Evolutionary conservation across 2,888 invertebrate species (phyloP), one percentile per base, ranked within the genome.

Genomic region (Mesorhabditis spiculigera): DNA sequence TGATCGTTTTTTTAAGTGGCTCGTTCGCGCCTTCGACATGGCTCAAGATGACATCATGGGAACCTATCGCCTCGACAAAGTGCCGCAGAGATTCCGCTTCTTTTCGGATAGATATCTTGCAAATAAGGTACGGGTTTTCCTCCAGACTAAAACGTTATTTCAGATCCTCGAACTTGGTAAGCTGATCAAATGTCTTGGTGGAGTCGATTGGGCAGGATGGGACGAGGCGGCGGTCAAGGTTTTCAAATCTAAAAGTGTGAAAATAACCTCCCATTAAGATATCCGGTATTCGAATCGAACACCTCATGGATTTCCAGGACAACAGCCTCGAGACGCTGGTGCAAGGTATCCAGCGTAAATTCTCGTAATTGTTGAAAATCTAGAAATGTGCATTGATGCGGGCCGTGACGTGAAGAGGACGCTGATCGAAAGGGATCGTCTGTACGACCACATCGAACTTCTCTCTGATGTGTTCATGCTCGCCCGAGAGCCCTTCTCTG

Each of bases 181-280:
- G 8, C n/a, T 50, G 58, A 50, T 50, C n/a, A n/a, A n/a, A n/a
- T 50, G 58, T n/a, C 58, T 50, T n/a, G 58, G 58, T 50, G 58
- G 58, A 10, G 58, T n/a, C 8, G 58, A 50, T 13, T 50, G 58
- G 58, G 58, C 8, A 10, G 58, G 58, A 13, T 50, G 58, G 58
- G 58, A 50, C n/a, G 58, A 50, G 8, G 58, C n/a, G n/a, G 10
- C 8, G 1, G 58, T n/a, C 8, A 50, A 50, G 58, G 58, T 50
- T 50, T 50, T 50, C 58, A 50, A n/a, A 50, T 10, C n/a, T 50
- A 3, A 28, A 28, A 28, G 28, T 28, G 28, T 28, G 28, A 28
- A 28, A 28, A 28, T 28, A 28, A 28, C 28, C 28, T 28, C 28
- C 28, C 28, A 13, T 50, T 50, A 1, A 50, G 58, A 50, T 50